Conservation (phyloP, 2,113 vertebrate genomes). For the Vireo altiloquus region DNA sequence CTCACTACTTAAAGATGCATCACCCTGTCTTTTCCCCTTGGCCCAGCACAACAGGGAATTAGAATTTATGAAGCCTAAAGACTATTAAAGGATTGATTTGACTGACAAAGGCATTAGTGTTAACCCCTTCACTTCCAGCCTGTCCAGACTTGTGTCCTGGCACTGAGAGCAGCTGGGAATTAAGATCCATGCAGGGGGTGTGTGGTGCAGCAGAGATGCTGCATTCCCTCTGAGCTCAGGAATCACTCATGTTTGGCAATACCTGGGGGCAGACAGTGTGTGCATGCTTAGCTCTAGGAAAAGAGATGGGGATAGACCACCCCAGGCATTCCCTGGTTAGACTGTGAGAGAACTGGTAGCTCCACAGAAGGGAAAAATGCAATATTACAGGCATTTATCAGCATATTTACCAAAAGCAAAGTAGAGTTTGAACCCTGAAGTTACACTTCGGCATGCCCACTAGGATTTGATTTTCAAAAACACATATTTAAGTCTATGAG, state of each 20-base stretch:
- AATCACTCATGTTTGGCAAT: neutral
- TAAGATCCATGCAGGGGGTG: neutral
- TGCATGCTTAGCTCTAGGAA: neutral
- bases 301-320: rapidly evolving
- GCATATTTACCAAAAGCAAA: neutral
- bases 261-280: neutral
- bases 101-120: neutral
- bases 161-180: neutral
- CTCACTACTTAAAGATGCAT: conserved; percentile 44
- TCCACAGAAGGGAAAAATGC: neutral
- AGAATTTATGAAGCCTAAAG: neutral
- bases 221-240: neutral
- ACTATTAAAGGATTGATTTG: neutral
- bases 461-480: neutral
- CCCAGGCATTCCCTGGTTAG: neutral
- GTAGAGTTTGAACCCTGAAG: neutral
- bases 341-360: neutral
- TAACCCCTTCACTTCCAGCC: neutral
- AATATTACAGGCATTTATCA: neutral
- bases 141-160: neutral
- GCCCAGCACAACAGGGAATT: neutral
- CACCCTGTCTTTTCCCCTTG: neutral
- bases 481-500: neutral
- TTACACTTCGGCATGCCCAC: neutral
- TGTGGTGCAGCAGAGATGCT: neutral